Percentiles rank a stretch among this genome's conserved stretches.
Conservation (phyloP, 2,113 vertebrate species). For the Osmerus mordax region DNA sequence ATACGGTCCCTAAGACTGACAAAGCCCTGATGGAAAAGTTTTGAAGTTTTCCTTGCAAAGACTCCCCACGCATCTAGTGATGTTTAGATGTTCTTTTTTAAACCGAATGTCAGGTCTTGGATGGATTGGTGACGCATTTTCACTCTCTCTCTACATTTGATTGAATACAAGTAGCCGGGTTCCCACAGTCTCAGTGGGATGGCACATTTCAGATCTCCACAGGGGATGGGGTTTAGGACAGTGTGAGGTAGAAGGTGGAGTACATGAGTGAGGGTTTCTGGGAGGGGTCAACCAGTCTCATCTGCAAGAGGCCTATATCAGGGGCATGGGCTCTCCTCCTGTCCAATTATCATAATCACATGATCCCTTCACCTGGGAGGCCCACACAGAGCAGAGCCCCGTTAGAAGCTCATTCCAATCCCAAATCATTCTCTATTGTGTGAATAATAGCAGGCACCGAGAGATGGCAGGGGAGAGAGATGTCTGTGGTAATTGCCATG, state of each 20-base stretch:
- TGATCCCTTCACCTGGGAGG: background rate
- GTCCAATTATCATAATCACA: constrained; percentile 3
- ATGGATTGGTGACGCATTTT: too few relatives aligned
- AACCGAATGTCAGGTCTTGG: too few relatives aligned
- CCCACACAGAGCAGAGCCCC: constrained; percentile 16
- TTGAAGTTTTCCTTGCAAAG: constrained; percentile 31
- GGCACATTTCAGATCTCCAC: background rate
- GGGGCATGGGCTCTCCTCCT: background rate
- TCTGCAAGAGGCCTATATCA: background rate
- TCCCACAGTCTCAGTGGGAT: background rate
- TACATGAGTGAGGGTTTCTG: background rate
- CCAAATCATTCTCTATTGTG: constrained; percentile 59
- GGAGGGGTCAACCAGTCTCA: background rate
- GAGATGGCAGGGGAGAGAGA: background rate
- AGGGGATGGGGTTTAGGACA: too few relatives aligned
- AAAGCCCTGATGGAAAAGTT: constrained; percentile 73
- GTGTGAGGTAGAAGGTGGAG: too few relatives aligned
- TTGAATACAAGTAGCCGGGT: background rate
- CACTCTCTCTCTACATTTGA: too few relatives aligned
- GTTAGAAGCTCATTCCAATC: constrained; percentile 21
- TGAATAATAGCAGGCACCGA: background rate
- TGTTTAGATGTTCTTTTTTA: too few relatives aligned
- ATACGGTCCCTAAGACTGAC: constrained; percentile 52
- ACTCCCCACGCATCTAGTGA: background rate
- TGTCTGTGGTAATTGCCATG: constrained; percentile 42